Evolutionary conservation across 2,113 vertebrate genomes (phyloP), one percentile per base, ranked within the genome.

Genomic region (Chascanopsetta lugubris): DNA sequence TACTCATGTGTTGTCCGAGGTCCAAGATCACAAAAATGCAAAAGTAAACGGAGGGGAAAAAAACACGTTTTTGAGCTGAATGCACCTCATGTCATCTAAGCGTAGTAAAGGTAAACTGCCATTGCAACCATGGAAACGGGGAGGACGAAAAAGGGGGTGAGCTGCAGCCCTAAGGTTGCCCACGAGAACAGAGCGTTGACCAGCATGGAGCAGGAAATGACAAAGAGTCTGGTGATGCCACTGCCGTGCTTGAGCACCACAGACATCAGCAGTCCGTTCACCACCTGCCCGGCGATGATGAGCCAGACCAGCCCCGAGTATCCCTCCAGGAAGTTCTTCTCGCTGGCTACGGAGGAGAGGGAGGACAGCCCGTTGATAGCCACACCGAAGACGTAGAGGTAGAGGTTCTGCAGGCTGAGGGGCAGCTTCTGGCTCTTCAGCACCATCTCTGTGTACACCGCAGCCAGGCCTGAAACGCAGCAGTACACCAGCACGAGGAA

Each of bases 231-330:
- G 2, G 95, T 96, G 90, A 99, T 96, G 67, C 94, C 96, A 49
- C 92, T 96, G 89, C 96, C 94, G 3, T 98, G 95, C 84, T 99
- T 98, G 89, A 98, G 95, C 73, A 99, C 91, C 21, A 95, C 89
- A 0, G 96, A 97, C 96, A 97, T 97, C 30, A 98, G 91, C 49
- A 99, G 91, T 6, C 97, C 96, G 0, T 97, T 98, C 8, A 93
- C 77, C 0, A 93, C 95, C 88, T 98, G 96, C 49, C 94, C 95
- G 18, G 91, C 65, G n/a, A 98, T 88, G 0, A 98, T 91, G 1
- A 91, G 59, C 29, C 91, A 93, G 27, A 95, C 93, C 73, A 91
- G 90, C 6, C 69, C 69, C 0, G 96, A 97, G 75, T 93, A 98
- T 12, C 95, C 96, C 17, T 94, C 91, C 63, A 96, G 77, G 80